Percentiles rank a stretch among this genome's conserved stretches.
Conservation (phyloP, 2,888 invertebrate genomes). For the Drosophila pullipes region DNA sequence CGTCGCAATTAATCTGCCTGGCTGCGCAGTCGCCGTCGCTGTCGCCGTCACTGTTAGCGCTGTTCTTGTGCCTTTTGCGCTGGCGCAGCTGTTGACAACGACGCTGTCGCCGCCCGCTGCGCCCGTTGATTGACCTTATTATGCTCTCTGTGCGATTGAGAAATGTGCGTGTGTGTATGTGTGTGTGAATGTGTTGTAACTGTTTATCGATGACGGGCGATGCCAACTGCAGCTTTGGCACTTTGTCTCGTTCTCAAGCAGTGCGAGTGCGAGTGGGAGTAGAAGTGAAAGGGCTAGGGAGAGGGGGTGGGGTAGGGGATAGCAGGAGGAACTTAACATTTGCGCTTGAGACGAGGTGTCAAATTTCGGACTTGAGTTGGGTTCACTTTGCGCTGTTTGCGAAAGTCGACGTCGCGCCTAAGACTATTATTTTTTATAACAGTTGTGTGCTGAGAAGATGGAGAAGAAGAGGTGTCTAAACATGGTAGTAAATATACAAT, state of each 20-base stretch:
- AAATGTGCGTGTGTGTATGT: slow-evolving; percentile 1
- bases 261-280: background rate
- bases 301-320: background rate
- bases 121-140: slow-evolving; percentile 82
- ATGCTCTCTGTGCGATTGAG: slow-evolving; percentile 61
- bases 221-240: slow-evolving; percentile 43
- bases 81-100: slow-evolving; percentile 78
- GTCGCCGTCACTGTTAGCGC: slow-evolving; percentile 8
- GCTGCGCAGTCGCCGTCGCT: slow-evolving; percentile 46
- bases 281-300: background rate
- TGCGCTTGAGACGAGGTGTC: slow-evolving; percentile 60
- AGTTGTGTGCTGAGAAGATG: slow-evolving; percentile 4
- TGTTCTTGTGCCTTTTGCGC: slow-evolving; percentile 49
- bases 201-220: slow-evolving; percentile 60
- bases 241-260: slow-evolving; percentile 26
- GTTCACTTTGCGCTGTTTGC: slow-evolving; percentile 30
- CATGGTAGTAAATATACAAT: background rate
- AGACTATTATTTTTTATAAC: slow-evolving; percentile 32
- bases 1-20: slow-evolving; percentile 74
- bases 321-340: background rate
- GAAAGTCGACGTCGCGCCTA: slow-evolving; percentile 25
- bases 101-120: slow-evolving; percentile 74
- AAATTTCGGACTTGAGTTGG: slow-evolving; percentile 59
- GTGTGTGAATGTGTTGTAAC: slow-evolving; percentile 62
- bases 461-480: background rate